Conservation (phyloP, 2,888 invertebrate genomes). For the Stenchaetothrips biformis region DNA sequence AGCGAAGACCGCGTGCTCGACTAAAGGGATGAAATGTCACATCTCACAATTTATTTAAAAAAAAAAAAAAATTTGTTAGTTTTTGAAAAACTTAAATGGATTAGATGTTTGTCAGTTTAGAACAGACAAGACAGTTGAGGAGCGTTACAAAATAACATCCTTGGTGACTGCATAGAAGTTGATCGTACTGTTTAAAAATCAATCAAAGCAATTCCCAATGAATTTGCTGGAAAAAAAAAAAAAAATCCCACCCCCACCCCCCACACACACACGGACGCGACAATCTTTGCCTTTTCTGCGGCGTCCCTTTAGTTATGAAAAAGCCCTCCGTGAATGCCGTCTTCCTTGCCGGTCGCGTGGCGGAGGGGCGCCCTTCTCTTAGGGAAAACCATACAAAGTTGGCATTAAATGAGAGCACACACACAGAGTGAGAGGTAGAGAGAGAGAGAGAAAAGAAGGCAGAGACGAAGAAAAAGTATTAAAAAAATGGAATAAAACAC, state of each 20-base stretch:
- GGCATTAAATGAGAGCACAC: conserved; percentile 1
- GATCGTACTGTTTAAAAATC: too few species aligned
- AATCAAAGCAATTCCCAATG: too few species aligned
- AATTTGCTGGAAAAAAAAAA: too few species aligned
- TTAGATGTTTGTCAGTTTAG: not conserved
- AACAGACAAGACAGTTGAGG: too few species aligned
- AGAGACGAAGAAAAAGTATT: not conserved
- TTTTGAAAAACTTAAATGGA: not conserved
- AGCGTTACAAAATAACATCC: too few species aligned
- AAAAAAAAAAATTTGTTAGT: not conserved
- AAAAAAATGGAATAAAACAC: not conserved
- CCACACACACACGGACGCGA: not conserved
- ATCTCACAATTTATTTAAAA: not conserved
- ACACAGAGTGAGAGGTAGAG: not conserved
- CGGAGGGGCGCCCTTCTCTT: not conserved
- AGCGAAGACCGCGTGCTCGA: not conserved
- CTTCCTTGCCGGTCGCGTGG: not conserved
- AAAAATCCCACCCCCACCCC: not conserved
- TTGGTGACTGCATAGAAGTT: too few species aligned
- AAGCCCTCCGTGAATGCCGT: not conserved
- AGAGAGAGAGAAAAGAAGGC: not conserved
- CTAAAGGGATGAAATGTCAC: not conserved
- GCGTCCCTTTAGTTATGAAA: not conserved
- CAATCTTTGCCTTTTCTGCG: not conserved
- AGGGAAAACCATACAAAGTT: not conserved